Evolutionary conservation across 1,140 invertebrate genomes (phyloP).

Genomic region (Nasonia longicornis): DNA sequence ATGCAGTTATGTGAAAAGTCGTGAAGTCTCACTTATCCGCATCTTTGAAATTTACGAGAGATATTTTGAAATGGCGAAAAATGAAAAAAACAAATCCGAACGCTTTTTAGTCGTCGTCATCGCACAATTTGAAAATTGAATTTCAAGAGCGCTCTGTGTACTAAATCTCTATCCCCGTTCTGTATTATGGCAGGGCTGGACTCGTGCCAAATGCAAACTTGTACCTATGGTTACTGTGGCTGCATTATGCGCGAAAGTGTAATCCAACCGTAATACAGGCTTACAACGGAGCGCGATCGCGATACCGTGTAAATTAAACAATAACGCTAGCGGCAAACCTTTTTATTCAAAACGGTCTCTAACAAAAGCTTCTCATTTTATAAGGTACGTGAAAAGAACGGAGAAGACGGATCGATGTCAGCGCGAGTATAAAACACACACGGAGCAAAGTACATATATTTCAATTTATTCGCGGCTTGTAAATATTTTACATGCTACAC

Average conservation of each 20-base stretch:
- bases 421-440: background rate
- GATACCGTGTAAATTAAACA: background rate
- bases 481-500: background rate
- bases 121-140: background rate
- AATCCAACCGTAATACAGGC: background rate
- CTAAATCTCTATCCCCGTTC: background rate
- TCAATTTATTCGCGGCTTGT: constrained; percentile 1
- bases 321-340: background rate
- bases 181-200: background rate
- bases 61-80: background rate
- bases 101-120: background rate
- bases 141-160: background rate
- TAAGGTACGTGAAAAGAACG: background rate
- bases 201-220: background rate
- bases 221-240: background rate
- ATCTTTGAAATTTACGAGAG: background rate
- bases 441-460: background rate
- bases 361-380: too few species aligned
- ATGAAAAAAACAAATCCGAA: background rate
- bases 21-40: background rate
- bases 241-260: background rate
- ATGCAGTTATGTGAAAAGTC: background rate
- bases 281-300: too few species aligned
- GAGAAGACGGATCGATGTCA: background rate
- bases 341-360: background rate